Conservation (phyloP, 2,113 vertebrate genomes). For the Pandion haliaetus region DNA sequence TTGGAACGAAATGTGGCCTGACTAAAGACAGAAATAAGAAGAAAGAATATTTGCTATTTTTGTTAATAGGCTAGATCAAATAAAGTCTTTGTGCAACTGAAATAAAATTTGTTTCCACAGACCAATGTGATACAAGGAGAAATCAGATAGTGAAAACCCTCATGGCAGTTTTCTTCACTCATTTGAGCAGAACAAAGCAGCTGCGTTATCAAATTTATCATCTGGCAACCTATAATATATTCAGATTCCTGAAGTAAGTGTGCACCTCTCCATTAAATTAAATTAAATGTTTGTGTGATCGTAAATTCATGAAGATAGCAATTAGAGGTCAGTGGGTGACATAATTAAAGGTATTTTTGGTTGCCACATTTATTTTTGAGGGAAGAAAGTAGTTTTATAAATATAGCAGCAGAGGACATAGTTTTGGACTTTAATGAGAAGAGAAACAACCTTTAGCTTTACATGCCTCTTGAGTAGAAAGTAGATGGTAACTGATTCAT, state of each 20-base stretch:
- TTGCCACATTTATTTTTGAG: neutral
- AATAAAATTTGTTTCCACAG: neutral
- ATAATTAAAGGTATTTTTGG: neutral
- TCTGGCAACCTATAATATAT: neutral
- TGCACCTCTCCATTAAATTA: neutral
- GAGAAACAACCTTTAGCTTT: neutral
- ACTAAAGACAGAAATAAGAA: neutral
- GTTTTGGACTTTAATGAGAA: neutral
- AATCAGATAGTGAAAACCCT: neutral
- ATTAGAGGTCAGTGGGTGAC: neutral
- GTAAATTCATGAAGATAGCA: neutral
- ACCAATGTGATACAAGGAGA: neutral
- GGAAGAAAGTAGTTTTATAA: neutral
- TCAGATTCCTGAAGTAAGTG: neutral
- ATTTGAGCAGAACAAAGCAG: neutral
- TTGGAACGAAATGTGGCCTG: neutral
- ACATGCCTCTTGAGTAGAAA: neutral
- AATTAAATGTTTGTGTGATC: neutral
- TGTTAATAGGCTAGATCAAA: neutral
- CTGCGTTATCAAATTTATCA: conserved; percentile 2
- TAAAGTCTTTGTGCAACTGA: neutral
- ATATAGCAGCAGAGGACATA: neutral
- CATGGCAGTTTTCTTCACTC: neutral
- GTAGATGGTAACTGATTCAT: neutral
- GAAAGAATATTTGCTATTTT: neutral